Percentiles rank a stretch among this genome's conserved stretches.
Evolutionary conservation across 2,888 invertebrate genomes (phyloP).

Genomic region (Dicycla oo): DNA sequence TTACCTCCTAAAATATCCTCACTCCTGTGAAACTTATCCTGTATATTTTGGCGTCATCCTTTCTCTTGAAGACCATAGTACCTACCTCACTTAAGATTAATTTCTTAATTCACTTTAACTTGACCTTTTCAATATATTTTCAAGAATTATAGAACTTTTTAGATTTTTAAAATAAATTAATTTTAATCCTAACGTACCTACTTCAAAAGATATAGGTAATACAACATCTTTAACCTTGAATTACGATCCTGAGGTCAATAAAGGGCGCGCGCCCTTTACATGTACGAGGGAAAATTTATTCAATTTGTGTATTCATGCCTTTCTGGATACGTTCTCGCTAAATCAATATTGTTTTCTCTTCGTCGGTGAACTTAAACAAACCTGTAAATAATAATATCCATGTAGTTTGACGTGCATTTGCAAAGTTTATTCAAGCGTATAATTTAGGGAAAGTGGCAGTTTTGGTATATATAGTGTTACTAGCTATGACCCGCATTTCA

Average conservation of each 20-base stretch:
- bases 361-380: conserved; percentile 18
- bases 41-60: too few relatives aligned
- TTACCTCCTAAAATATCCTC: too few relatives aligned
- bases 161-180: neutral
- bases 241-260: conserved; percentile 34
- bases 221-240: conserved; percentile 36
- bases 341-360: conserved; percentile 51
- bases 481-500: neutral
- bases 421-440: neutral
- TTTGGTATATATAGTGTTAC: neutral
- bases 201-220: conserved; percentile 18
- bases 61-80: neutral
- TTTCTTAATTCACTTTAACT: conserved; percentile 3
- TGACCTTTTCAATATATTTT: neutral
- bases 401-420: neutral
- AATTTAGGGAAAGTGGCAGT: neutral
- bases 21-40: too few relatives aligned
- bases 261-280: conserved; percentile 25
- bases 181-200: neutral
- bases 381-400: conserved; percentile 18
- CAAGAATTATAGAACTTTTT: neutral
- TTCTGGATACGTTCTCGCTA: conserved; percentile 11
- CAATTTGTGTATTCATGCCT: conserved; percentile 44
- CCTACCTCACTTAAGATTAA: neutral
- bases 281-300: conserved; percentile 57